Conservation (phyloP, 92 coral and sea anemone genomes). For the Chrysogorgia sp. region DNA sequence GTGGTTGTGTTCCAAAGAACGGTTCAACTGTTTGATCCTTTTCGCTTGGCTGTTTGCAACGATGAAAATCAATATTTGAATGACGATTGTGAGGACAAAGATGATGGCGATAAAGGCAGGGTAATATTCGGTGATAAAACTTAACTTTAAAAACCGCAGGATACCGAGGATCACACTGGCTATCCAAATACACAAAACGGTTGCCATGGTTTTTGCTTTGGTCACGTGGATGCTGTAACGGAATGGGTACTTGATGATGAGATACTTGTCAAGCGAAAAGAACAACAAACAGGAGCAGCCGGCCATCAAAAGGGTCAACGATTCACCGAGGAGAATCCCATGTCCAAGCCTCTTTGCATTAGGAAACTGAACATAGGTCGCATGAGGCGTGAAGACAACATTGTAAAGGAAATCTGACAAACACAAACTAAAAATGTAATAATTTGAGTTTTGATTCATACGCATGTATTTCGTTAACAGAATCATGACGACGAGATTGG, state of each 20-base stretch:
- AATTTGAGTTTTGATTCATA: neutral
- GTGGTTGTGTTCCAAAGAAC: conserved; percentile 39
- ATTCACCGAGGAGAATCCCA: neutral
- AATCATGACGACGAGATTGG: conserved; percentile 18
- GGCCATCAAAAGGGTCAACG: neutral
- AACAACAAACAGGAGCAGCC: conserved; percentile 16
- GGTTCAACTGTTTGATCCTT: conserved; percentile 15
- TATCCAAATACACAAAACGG: neutral
- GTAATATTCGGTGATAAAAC: neutral
- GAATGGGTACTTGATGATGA: conserved; percentile 14
- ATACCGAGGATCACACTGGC: neutral
- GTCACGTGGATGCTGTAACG: neutral
- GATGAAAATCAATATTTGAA: conserved; percentile 19
- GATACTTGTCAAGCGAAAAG: conserved; percentile 21
- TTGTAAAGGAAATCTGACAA: conserved; percentile 32
- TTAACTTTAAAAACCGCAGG: neutral
- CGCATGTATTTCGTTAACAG: conserved; percentile 3
- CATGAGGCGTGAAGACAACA: conserved; percentile 20
- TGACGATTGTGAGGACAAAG: conserved; percentile 24
- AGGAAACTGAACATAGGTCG: neutral
- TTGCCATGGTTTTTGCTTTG: neutral
- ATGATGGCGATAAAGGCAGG: neutral
- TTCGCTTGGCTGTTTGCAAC: conserved; percentile 6
- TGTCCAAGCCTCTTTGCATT: neutral
- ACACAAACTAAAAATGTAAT: conserved; percentile 28